Evolutionary conservation across 1,140 invertebrate genomes (phyloP).

Genomic region (Anastrepha ludens): DNA sequence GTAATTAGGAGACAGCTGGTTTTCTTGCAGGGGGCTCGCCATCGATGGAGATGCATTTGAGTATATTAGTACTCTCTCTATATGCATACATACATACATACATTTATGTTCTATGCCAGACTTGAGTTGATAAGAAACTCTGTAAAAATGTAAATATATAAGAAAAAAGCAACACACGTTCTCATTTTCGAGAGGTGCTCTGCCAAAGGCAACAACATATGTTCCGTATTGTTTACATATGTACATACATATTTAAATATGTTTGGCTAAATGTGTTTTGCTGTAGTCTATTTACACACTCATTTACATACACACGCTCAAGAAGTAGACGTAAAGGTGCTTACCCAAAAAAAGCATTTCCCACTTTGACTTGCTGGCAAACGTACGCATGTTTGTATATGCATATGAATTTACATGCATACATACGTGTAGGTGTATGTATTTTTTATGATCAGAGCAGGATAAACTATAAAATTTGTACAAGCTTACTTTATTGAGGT

Average conservation of each 20-base stretch:
- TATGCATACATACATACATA: too few species aligned
- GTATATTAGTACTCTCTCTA: too few species aligned
- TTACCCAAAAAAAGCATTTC: not conserved
- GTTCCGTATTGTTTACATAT: slow-evolving; percentile 14
- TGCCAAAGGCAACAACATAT: not conserved
- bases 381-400: not conserved
- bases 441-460: slow-evolving; percentile 8
- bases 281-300: not conserved
- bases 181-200: not conserved
- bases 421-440: not conserved
- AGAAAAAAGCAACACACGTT: not conserved
- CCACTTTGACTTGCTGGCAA: not conserved
- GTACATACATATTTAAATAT: not conserved
- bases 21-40: too few species aligned
- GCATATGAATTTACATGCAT: not conserved
- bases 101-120: too few species aligned
- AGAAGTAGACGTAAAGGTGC: not conserved
- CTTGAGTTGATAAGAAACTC: too few species aligned
- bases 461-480: slow-evolving; percentile 23
- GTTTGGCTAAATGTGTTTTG: too few species aligned
- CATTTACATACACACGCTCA: not conserved
- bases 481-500: slow-evolving; percentile 30
- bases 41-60: too few species aligned
- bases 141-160: too few species aligned
- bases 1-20: too few species aligned